Base-by-base conservation (phyloP, 2,888 invertebrate genomes). In the Yponomeuta cagnagella region DNA sequence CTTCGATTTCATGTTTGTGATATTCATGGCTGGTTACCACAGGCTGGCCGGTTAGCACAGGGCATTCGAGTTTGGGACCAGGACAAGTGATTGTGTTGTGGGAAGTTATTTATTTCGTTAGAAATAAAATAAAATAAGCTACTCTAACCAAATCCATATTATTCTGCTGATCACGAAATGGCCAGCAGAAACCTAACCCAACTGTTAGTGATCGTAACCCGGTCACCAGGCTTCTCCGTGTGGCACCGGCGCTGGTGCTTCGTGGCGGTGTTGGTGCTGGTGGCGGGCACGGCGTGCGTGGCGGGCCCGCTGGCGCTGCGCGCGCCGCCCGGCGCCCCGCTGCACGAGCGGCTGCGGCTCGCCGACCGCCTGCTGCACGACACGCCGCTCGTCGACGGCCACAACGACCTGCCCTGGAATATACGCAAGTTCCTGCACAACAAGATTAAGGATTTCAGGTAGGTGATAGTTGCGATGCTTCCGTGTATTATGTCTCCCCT, bases 401-500 rank as follows among this genome's bases (percentile, higher is more conserved):
- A 97, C 94, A 97, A 97, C 90, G 97, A 97, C 87, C 92, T 97
- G 75, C 97, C 97, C 15, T 97, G 97, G 97, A 97, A 97, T 88
- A 96, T 97, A 85, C 93, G 97, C 76, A 97, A 97, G 90, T 97
- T 97, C 90, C 93, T 97, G 84, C 97, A 97, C 89, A 97, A 97
- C 88, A 95, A 96, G 85, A 94, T 97, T 78, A 96, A 96, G 85
- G 96, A 96, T 85, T 96, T 97, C 80, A 94, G 95, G 94, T 94
- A 85, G 82, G 87, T 78, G 63, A 65, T 43, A 43, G 43, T 37
- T 65, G 52, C 10, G 2, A 23, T 23, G 23, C 23, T 23, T 23
- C 33, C 31, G 37, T 71, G 33, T 43, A 70, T 65, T 23, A 63
- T 33, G 33, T 33, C 33, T 4, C 5, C 12, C 76, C 90, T 90